A percentile compares a stretch with the other conserved stretches of the same genome.
Evolutionary conservation across 1,140 invertebrate genomes (phyloP).

Genomic region (Cotesia chilonis): DNA sequence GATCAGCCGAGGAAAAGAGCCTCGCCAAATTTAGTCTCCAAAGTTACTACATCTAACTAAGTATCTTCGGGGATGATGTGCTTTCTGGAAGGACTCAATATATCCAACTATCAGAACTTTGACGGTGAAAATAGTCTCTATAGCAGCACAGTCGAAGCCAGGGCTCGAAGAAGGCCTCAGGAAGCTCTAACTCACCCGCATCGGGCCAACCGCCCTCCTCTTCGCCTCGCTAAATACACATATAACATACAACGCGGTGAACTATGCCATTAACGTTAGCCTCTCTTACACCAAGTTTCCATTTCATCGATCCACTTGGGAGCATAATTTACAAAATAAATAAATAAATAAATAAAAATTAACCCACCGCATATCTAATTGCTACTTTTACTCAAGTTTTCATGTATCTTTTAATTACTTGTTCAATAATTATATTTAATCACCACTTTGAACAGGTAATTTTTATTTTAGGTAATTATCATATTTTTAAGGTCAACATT

Average conservation of each 20-base stretch:
- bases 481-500: no score
- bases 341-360: no score
- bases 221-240: no score
- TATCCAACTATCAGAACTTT: not conserved
- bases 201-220: constrained; percentile 44
- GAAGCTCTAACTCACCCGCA: constrained; percentile 57
- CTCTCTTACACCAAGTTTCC: constrained; percentile 52
- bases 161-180: constrained; percentile 54
- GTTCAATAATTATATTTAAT: no score
- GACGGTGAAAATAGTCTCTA: no score
- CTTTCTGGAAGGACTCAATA: not conserved
- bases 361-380: not conserved
- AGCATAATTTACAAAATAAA: not conserved
- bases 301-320: constrained; percentile 49
- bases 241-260: not conserved
- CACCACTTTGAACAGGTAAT: no score
- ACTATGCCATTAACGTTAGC: constrained; percentile 58
- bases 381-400: not conserved
- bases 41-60: no score
- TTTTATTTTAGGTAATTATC: no score
- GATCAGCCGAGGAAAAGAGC: no score
- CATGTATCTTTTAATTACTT: no score
- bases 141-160: not conserved
- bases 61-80: no score
- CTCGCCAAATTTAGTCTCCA: no score